phyloP scores from a whole-genome alignment of 2,888 invertebrate genomes.

The Xestia xanthographa region DNA sequence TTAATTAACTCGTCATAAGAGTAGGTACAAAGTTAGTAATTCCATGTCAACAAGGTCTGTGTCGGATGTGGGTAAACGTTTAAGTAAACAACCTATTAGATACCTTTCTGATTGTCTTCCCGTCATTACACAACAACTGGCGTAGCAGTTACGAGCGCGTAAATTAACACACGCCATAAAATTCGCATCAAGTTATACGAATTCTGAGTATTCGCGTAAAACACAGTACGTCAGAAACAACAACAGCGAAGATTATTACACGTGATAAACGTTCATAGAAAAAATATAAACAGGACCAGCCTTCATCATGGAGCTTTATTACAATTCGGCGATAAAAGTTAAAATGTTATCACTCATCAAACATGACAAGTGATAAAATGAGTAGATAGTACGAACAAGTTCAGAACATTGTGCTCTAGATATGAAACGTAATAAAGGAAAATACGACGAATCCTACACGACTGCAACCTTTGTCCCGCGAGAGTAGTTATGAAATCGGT shows the following conservation, averaged over 20 bases:
- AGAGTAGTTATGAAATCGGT: conserved; percentile 36
- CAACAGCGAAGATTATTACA: conserved; percentile 71
- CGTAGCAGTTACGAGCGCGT: conserved; percentile 64
- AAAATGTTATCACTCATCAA: conserved; percentile 75
- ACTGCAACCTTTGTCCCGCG: conserved; percentile 35
- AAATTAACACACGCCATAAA: conserved; percentile 73
- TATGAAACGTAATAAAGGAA: conserved; percentile 35
- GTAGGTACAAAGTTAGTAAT: conserved; percentile 54
- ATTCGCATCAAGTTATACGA: conserved; percentile 65
- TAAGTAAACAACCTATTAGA: conserved; percentile 59
- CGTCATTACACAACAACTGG: conserved; percentile 61
- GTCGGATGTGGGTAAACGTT: conserved; percentile 53
- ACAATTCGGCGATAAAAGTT: conserved; percentile 76
- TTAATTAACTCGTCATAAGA: conserved; percentile 43
- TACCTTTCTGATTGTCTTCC: conserved; percentile 64
- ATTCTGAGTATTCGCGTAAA: conserved; percentile 67
- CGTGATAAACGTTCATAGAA: conserved; percentile 52
- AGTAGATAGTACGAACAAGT: conserved; percentile 56
- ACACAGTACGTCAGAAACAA: conserved; percentile 70
- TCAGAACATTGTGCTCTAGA: conserved; percentile 47
- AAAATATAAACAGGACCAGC: conserved; percentile 62
- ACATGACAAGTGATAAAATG: conserved; percentile 70
- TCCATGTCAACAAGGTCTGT: conserved; percentile 52
- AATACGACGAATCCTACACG: conserved; percentile 13
- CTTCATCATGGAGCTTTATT: conserved; percentile 71